A percentile compares a stretch with the other conserved stretches of the same genome.
These are phyloP conservation scores for Notothenia coriiceps DNA, from an alignment of 2,113 vertebrate species.

Conservation along the genomic window DNA sequence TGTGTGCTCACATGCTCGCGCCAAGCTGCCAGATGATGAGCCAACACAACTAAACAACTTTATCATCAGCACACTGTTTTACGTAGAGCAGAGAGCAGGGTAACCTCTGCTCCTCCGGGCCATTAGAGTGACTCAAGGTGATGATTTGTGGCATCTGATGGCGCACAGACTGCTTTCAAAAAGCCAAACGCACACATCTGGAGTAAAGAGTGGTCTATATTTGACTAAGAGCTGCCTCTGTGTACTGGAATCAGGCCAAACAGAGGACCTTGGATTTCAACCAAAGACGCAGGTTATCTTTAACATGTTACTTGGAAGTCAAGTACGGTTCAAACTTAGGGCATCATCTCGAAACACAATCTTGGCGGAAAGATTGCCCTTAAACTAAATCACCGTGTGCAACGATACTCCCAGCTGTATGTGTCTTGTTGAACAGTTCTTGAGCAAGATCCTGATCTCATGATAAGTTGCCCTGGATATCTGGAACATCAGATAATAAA, in stretches of 20 bases:
- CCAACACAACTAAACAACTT: constrained; percentile 74
- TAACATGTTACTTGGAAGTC: background rate
- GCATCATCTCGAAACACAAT: background rate
- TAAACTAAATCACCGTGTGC: background rate
- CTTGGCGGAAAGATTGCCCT: background rate
- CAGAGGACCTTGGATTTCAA: background rate
- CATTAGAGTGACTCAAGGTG: constrained; percentile 55
- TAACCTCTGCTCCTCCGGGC: constrained; percentile 39
- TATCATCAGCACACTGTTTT: constrained; percentile 61
- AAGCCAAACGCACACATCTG: constrained; percentile 31
- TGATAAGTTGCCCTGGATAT: constrained; percentile 22
- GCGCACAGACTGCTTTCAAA: constrained; percentile 30
- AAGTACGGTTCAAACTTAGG: constrained; percentile 1
- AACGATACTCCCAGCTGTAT: background rate
- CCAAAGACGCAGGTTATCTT: background rate
- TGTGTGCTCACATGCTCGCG: constrained; percentile 3
- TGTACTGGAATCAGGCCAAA: constrained; percentile 9
- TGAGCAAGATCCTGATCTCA: constrained; percentile 36
- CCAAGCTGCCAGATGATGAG: constrained; percentile 54
- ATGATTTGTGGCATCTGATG: constrained; percentile 62
- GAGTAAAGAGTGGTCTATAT: constrained; percentile 24
- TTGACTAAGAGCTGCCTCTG: constrained; percentile 3
- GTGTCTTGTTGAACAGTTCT: constrained; percentile 3
- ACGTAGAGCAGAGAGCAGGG: constrained; percentile 46
- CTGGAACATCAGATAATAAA: constrained; percentile 27